Evolutionary conservation across 2,113 vertebrate species (phyloP), one percentile per base, ranked within the genome.

Genomic region (Callaeas wilsoni): DNA sequence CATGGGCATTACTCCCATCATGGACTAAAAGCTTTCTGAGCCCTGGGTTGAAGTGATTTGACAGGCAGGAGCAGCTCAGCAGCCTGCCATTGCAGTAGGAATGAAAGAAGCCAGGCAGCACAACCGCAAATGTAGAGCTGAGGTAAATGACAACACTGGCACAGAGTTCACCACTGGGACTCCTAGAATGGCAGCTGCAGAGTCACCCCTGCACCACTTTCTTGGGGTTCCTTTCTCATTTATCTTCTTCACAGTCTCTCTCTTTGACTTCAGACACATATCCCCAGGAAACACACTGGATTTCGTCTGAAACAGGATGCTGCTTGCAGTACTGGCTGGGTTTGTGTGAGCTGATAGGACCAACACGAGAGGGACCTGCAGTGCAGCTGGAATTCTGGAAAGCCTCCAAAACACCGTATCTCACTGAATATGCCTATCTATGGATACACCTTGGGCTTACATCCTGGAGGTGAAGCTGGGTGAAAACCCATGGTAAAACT

Each of bases 101-200:
- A 13, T 16, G 55, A 41, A 80, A 22, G 71, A 18, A 67, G 14
- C 25, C 35, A 30, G 2, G 9, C n/a, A 84, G 21, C 77, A 69
- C 41, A 29, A 47, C 8, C 62, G 21, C 4, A 9, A 19, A 39
- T 0, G 0, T 17, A 6, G 14, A 21, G 32, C 49, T 18, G 52
- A 62, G 74, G 70, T 42, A 75, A 78, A 78, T 42, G 62, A 46
- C n/a, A 70, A 2, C 30, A 12, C 8, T 32, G 47, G 25, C 56
- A 7, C 42, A 13, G 44, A 14, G 73, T 82, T 87, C 50, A 79
- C 47, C 57, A 6, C 1, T 3, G 26, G 62, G 8, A 29, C 13
- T 47, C 13, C 1, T 18, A 7, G 12, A 71, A 44, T 8, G 57
- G 41, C 67, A 87, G 35, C 41, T 41, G 29, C 25, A 59, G 49